A percentile compares a stretch with the other conserved stretches of the same genome.
These are phyloP conservation scores for Actinemys pallida DNA, from an alignment of 2,113 vertebrate genomes.

Conservation along the genomic window DNA sequence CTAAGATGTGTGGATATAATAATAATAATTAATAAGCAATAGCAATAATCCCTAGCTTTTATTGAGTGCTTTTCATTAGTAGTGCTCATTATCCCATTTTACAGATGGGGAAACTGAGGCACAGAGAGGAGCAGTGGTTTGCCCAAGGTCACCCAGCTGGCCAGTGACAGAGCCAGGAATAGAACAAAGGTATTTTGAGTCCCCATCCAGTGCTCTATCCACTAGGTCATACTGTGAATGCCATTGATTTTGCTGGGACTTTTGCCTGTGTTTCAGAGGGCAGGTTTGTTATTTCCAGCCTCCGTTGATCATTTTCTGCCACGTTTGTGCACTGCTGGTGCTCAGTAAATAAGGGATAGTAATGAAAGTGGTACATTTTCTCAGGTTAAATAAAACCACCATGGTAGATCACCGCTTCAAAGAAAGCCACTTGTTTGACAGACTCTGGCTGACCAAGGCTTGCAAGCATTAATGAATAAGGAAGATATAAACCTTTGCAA, in stretches of 20 bases:
- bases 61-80: neutral
- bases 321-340: neutral
- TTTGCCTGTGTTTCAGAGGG: neutral
- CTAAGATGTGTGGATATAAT: neutral
- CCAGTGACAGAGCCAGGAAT: neutral
- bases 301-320: neutral
- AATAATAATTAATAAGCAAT: neutral
- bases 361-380: neutral
- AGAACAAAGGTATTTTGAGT: neutral
- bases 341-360: neutral
- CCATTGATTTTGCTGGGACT: neutral
- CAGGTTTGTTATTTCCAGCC: neutral
- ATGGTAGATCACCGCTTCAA: neutral
- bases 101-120: neutral
- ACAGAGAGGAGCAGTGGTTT: neutral
- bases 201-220: neutral
- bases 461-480: neutral
- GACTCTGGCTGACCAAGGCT: neutral
- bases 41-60: neutral
- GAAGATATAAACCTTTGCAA: neutral
- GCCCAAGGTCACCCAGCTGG: neutral
- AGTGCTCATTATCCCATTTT: neutral
- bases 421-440: neutral
- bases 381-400: neutral
- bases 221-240: neutral